phyloP scores from a whole-genome alignment of 2,113 vertebrate species.

The Xerus inauris region DNA sequence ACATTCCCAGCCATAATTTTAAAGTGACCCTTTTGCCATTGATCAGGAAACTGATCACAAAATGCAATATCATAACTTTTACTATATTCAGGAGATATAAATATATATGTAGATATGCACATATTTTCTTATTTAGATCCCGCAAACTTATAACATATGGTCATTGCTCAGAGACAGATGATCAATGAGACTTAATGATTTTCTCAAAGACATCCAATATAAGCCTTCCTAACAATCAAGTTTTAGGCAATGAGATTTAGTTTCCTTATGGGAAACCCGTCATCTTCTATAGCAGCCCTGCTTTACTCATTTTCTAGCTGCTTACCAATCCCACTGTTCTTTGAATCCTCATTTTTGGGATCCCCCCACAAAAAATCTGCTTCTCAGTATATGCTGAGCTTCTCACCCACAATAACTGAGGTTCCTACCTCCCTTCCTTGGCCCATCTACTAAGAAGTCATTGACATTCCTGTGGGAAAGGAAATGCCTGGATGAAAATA shows the following conservation, averaged over 20 bases:
- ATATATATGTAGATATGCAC: not conserved
- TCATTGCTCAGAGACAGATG: conserved; percentile 5
- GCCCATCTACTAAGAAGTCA: not conserved
- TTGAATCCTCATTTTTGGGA: not conserved
- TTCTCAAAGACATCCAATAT: conserved; percentile 25
- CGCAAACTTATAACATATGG: not conserved
- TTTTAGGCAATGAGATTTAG: not conserved
- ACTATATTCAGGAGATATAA: not conserved
- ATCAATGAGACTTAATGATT: not conserved
- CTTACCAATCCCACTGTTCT: not conserved
- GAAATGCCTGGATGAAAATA: not conserved
- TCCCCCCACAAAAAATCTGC: not conserved
- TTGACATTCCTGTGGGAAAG: conserved; percentile 16
- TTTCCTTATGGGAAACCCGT: conserved; percentile 15
- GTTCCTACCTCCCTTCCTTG: not conserved
- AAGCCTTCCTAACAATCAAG: not conserved
- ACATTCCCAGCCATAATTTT: not conserved
- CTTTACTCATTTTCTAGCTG: not conserved
- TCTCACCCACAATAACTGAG: not conserved
- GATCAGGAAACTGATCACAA: not conserved
- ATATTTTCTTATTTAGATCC: not conserved
- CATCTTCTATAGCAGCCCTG: not conserved
- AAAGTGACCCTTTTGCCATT: not conserved
- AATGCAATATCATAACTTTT: not conserved
- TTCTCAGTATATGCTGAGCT: not conserved